Evolutionary conservation across 1,140 invertebrate species (phyloP), one percentile per base, ranked within the genome.

Genomic region (Macrosteles quadrilineatus): DNA sequence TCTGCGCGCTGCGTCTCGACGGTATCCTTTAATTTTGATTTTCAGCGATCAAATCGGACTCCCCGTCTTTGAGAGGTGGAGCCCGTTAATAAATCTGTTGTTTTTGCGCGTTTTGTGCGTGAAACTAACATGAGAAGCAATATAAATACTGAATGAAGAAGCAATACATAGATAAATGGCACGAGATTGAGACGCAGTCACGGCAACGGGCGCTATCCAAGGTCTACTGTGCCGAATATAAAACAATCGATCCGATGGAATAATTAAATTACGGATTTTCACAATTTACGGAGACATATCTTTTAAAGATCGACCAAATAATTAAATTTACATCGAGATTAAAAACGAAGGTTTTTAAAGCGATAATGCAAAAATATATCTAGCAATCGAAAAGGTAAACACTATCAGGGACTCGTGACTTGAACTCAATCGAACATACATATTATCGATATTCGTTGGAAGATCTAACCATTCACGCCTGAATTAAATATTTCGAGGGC

Each of bases 341-440:
- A n/a, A 55, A 68, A 68, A 68, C 14, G 47, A 25, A 68, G 45
- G 32, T 53, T n/a, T 43, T n/a, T 53, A 68, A 53, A 68, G 66
- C 64, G 32, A 66, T 50, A 9, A 66, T 66, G 32, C 59, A 45
- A 66, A 66, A 66, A 66, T 66, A 66, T 66, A 66, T 45, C 29
- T 64, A 64, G 59, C 59, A 64, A 64, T 64, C 29, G 21, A 57
- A 57, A 64, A 30, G 59, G 59, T 64, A 32, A 64, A 31, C 59
- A 64, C 59, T 57, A 57, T 11, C 21, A 25, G 23, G 11, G 25
- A 57, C 11, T 4, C 23, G 3, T n/a, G 23, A 17, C 6, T 17
- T 23, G 29, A 25, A 27, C 23, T 62, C 17, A 3, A 27, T 64
- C 59, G 32, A 64, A 64, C 59, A 32, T 64, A 64, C 31, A 64